phyloP scores from a whole-genome alignment of 2,888 invertebrate species.

The Smittia aterrima region DNA sequence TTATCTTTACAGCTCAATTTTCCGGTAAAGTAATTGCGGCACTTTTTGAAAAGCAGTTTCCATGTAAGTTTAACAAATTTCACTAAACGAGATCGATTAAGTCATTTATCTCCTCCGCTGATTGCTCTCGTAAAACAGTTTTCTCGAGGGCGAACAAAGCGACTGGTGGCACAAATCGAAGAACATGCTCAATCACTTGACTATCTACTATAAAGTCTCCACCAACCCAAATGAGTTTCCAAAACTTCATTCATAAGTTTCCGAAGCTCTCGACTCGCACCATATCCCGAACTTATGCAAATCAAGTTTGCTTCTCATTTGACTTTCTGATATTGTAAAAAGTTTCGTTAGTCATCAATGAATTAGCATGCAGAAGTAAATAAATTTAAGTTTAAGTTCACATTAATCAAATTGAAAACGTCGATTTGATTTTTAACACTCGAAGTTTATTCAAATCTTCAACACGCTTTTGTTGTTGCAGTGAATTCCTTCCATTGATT shows the following conservation, averaged over 20 bases:
- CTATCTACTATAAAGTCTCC: neutral
- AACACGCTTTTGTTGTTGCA: slow-evolving; percentile 31
- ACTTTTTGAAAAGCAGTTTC: too few species aligned
- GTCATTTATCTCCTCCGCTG: neutral
- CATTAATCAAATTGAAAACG: slow-evolving; percentile 16
- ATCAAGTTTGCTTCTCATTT: neutral
- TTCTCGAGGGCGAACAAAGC: neutral
- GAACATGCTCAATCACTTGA: neutral
- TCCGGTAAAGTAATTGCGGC: too few species aligned
- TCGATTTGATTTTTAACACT: slow-evolving; percentile 27
- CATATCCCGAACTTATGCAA: neutral
- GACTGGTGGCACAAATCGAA: neutral
- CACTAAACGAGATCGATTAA: neutral
- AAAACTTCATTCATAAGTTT: slow-evolving; percentile 18
- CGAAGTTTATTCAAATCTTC: slow-evolving; percentile 37
- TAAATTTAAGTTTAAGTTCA: neutral
- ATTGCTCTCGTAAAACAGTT: neutral
- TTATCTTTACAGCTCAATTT: too few species aligned
- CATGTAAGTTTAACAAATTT: too few species aligned
- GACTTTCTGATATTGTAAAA: slow-evolving; percentile 4
- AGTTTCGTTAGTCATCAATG: slow-evolving; percentile 1
- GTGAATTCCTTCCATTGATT: neutral
- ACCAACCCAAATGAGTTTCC: neutral
- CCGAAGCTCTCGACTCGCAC: neutral
- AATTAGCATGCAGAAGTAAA: neutral